phyloP scores from a whole-genome alignment of 2,113 vertebrate species.

The Sebastes schlegelii region DNA sequence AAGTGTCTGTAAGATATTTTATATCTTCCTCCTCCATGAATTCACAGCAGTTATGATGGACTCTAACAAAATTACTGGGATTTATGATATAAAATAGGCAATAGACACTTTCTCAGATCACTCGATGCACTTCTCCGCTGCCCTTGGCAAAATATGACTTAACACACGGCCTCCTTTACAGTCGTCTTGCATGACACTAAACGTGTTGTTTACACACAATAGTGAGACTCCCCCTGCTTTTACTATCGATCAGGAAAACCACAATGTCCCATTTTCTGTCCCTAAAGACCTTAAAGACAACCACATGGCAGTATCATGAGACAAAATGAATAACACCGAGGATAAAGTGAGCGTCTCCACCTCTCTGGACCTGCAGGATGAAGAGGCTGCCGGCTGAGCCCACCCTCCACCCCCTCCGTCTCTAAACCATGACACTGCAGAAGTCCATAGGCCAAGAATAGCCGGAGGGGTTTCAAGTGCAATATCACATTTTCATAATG shows the following conservation, averaged over 20 bases:
- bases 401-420: conserved; percentile 18
- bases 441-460: conserved; percentile 62
- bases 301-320: background rate
- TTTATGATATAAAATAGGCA: background rate
- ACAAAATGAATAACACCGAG: background rate
- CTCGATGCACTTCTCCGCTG: background rate
- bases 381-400: conserved; percentile 3
- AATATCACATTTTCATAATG: conserved; percentile 82
- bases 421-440: conserved; percentile 64
- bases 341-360: background rate
- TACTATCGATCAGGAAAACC: background rate
- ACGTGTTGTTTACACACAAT: background rate
- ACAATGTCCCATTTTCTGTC: too few species aligned
- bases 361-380: conserved; percentile 31
- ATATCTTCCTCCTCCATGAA: background rate
- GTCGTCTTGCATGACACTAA: background rate
- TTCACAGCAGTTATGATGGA: background rate
- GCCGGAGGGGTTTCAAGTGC: conserved; percentile 71
- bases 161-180: background rate
- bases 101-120: background rate
- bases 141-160: background rate
- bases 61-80: background rate
- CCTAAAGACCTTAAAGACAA: too few species aligned
- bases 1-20: background rate
- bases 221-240: background rate